Base-by-base conservation (phyloP, 23 tunicate genomes). In the Corella eumyota region DNA sequence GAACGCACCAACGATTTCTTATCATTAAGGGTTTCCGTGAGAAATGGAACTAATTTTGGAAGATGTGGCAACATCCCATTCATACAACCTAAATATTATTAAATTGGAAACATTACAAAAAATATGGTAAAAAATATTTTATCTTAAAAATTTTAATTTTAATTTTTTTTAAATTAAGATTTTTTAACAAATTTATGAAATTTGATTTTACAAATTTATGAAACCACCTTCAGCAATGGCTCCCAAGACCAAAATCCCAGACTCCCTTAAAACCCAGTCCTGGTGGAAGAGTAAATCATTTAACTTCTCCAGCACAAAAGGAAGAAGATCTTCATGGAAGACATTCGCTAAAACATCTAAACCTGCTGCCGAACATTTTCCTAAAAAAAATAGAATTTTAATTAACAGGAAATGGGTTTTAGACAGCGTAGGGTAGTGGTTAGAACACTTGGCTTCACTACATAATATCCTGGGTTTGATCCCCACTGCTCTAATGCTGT, bases 281-380 rank as follows among this genome's bases (percentile, higher is more conserved):
- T 83, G 81, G 46, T 83, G 90, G 44, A 83, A 92, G 23, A 92
- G 72, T 4, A 92, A 47, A 9, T 72, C 88, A 34, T 92, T 75
- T 55, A 92, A 71, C 36, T 83, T 83, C 47, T 86, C 87, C 45
- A 92, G 55, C 11, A 92, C 86, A 62, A 75, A 70, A 15, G 99
- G 87, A 3, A 92, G 82, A 21, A 92, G 57, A 2, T 92, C 99
- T 0, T 92, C 99, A 34, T 69, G 77, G 69, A 92, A 92, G 21
- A 92, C 99, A 64, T 92, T 92, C 6, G 99, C 92, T n/a, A 92
- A 73, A 19, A 83, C 72, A 67, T 92, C 99, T 1, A 92, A 77
- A 1, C 83, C 99, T 15, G 99, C 99, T 15, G 99, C 99, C 0
- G 90, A 78, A 78, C 99, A 92, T 56, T 92, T 92, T 32, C 85